phyloP scores from a whole-genome alignment of 2,113 vertebrate genomes.

The Tangachromis dhanisi region DNA sequence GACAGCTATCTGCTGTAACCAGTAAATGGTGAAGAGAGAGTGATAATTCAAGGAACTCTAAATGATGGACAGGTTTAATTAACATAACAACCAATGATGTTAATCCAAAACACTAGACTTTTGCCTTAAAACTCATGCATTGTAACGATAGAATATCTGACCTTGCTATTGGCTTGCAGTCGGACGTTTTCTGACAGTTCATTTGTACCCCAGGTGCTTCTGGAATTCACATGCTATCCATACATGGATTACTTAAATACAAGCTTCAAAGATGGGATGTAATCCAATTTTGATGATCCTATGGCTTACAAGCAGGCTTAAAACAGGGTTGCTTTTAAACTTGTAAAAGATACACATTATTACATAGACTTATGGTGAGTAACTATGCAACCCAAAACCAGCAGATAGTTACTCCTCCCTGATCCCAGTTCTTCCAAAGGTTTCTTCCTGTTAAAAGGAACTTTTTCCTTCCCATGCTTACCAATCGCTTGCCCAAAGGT shows the following conservation, averaged over 20 bases:
- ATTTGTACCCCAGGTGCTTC: neutral
- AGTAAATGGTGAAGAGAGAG: neutral
- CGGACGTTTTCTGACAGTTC: fast-evolving
- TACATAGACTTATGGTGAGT: neutral
- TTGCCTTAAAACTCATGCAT: neutral
- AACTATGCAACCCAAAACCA: neutral
- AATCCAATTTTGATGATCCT: neutral
- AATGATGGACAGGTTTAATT: neutral
- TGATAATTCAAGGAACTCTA: neutral
- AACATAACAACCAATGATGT: neutral
- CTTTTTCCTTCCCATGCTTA: neutral
- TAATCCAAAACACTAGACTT: neutral
- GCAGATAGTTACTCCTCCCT: neutral
- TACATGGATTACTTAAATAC: neutral
- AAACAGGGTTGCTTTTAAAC: neutral
- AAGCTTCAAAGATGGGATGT: neutral
- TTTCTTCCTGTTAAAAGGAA: neutral
- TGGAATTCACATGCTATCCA: neutral
- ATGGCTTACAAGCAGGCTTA: neutral
- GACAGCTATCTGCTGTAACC: neutral
- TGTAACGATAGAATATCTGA: neutral
- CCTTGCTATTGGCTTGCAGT: neutral
- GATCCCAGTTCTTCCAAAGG: neutral
- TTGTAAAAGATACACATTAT: neutral
- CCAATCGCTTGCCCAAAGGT: neutral